A percentile compares a stretch with the other conserved stretches of the same genome.
These are phyloP conservation scores for Bombus vancouverensis DNA, from an alignment of 1,140 invertebrate species.

Conservation along the genomic window DNA sequence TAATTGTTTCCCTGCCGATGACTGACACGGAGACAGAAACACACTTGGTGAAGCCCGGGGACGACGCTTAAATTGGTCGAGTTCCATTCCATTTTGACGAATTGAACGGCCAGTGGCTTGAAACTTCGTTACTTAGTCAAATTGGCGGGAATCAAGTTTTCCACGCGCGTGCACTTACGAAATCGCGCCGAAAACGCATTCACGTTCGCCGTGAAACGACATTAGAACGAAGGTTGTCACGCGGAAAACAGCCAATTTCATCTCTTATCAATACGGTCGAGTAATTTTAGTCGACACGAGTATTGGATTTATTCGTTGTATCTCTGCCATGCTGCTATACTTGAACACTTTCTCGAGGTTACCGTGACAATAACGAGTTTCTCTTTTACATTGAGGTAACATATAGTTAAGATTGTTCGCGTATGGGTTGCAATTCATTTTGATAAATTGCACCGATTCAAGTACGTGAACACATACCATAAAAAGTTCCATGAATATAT, in stretches of 20 bases:
- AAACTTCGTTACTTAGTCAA: conserved; percentile 59
- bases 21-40: conserved; percentile 7
- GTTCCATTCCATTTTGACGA: conserved; percentile 24
- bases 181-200: background rate
- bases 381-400: background rate
- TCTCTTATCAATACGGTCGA: conserved; percentile 8
- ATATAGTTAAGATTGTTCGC: background rate
- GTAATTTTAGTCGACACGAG: background rate
- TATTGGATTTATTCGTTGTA: background rate
- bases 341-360: background rate
- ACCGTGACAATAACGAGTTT: background rate
- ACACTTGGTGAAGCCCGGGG: background rate
- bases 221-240: background rate
- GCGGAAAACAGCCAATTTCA: background rate
- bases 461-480: too few relatives aligned
- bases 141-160: conserved; percentile 46
- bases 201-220: background rate
- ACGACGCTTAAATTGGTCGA: conserved; percentile 20
- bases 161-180: conserved; percentile 19
- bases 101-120: conserved; percentile 33
- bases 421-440: background rate
- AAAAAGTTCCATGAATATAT: too few relatives aligned
- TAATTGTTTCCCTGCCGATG: conserved; percentile 12
- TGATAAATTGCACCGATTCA: too few relatives aligned
- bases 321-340: background rate